A percentile compares a stretch with the other conserved stretches of the same genome.
Evolutionary conservation across 2,888 invertebrate species (phyloP).

Genomic region (Oligia strigilis): DNA sequence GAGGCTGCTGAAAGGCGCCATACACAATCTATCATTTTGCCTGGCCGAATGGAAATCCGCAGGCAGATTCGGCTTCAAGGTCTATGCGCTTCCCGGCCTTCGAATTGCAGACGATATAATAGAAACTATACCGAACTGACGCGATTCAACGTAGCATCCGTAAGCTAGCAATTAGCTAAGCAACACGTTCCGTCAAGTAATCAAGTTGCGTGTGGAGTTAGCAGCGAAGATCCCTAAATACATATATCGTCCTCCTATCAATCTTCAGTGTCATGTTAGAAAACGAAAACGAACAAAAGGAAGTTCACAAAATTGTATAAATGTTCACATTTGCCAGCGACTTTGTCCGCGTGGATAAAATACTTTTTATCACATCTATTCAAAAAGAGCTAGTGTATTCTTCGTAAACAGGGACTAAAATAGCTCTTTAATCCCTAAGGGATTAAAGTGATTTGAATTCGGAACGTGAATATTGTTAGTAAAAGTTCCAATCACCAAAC

Average conservation of each 20-base stretch:
- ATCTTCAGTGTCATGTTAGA: neutral
- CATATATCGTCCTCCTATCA: neutral
- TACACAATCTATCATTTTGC: slow-evolving; percentile 2
- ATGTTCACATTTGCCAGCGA: neutral
- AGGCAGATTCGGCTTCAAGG: slow-evolving; percentile 13
- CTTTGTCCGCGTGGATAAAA: neutral
- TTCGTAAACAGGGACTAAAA: too few relatives aligned
- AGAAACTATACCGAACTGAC: slow-evolving; percentile 35
- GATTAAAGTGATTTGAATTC: too few relatives aligned
- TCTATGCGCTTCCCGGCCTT: slow-evolving; percentile 27
- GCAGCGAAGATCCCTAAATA: neutral
- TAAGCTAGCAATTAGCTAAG: slow-evolving; percentile 19
- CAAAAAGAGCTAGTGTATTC: too few relatives aligned
- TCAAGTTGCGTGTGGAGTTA: slow-evolving; percentile 1
- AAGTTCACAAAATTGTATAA: neutral
- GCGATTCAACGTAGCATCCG: slow-evolving; percentile 6
- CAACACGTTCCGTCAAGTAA: slow-evolving; percentile 1
- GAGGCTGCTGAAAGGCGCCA: slow-evolving; percentile 6
- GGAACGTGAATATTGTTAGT: too few relatives aligned
- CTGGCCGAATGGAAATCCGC: slow-evolving; percentile 15
- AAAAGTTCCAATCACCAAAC: too few relatives aligned
- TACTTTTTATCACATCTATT: too few relatives aligned
- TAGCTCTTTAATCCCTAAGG: too few relatives aligned
- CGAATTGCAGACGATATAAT: slow-evolving; percentile 15
- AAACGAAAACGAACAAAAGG: slow-evolving; percentile 7